Conservation (phyloP, 1,140 invertebrate genomes). For the Oreohelix idahoensis region DNA sequence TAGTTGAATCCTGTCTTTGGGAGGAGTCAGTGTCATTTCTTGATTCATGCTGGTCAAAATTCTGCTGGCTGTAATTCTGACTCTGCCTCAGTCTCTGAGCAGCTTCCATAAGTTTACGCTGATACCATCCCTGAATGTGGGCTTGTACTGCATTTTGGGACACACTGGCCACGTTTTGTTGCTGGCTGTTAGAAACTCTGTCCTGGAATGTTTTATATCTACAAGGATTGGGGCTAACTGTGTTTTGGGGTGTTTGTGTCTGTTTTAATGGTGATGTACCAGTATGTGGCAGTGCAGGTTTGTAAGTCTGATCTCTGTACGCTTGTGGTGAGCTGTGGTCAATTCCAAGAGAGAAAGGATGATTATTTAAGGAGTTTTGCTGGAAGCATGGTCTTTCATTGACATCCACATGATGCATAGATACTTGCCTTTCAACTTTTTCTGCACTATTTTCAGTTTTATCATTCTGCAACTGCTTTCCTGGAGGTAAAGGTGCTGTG, state of each 20-base stretch:
- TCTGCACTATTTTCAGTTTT: not conserved
- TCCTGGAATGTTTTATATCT: not conserved
- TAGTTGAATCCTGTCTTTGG: not conserved
- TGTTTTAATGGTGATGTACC: not conserved
- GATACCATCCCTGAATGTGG: conserved; percentile 65
- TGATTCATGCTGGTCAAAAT: not conserved
- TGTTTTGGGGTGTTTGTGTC: not conserved
- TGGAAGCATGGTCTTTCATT: not conserved
- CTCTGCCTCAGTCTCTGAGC: conserved; percentile 49
- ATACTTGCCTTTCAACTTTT: not conserved
- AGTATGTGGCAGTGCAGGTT: not conserved
- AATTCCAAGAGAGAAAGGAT: not conserved
- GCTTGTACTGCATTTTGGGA: conserved; percentile 19
- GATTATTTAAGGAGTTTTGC: not conserved
- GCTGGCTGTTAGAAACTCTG: not conserved
- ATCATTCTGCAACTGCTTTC: not conserved
- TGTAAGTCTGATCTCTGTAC: not conserved
- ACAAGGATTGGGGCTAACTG: not conserved
- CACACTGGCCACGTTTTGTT: not conserved
- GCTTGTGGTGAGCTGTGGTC: not conserved
- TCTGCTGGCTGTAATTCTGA: not conserved
- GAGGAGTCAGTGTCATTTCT: not conserved
- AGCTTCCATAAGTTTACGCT: conserved; percentile 60
- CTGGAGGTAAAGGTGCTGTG: not conserved
- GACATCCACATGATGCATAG: not conserved